Base-by-base conservation (phyloP, 2,888 invertebrate genomes). In the Trachelus iudaicus region DNA sequence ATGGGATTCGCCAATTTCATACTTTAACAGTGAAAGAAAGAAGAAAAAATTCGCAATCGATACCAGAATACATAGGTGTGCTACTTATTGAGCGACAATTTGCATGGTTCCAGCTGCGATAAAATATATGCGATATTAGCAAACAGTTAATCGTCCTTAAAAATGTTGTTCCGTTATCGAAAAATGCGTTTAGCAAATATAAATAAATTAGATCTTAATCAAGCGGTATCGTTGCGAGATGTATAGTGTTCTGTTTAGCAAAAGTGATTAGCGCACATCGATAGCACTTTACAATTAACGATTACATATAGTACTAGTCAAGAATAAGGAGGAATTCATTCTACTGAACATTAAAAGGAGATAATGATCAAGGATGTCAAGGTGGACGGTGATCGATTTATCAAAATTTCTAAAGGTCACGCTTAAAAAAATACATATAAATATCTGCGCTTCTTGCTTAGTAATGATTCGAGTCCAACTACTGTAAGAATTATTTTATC, bases 401-500 rank as follows among this genome's bases (percentile, higher is more conserved):
- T 75, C 30, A 30, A 37, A 31, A 75, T 75, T 75, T 56, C 15
- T 56, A 35, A 40, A 15, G 4, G 4, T 40, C 15, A 15, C 40
- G 4, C 13, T 40, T 40, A 15, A 40, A 40, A 40, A 40, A 40
- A 40, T 33, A 35, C 15, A 40, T 13, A 15, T 40, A 40, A 40
- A 40, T 40, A 40, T 6, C 40, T 40, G 15, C 40, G 11, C 31
- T 73, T 78, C 68, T 40, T 75, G 76, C 76, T 75, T 77, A 77
- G 71, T 68, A 78, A 76, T 31, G 34, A 69, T 30, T 13, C 31
- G 30, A 69, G 31, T 33, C 31, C 30, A 69, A 73, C 75, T 79
- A 76, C 79, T 79, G 68, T 79, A 82, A 81, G 79, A 69, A 75
- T 73, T 73, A 73, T 76, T 71, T 79, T 69, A 78, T 34, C 75